Evolutionary conservation across 2,888 invertebrate genomes (phyloP), one percentile per base, ranked within the genome.

Genomic region (Lithodes maja): DNA sequence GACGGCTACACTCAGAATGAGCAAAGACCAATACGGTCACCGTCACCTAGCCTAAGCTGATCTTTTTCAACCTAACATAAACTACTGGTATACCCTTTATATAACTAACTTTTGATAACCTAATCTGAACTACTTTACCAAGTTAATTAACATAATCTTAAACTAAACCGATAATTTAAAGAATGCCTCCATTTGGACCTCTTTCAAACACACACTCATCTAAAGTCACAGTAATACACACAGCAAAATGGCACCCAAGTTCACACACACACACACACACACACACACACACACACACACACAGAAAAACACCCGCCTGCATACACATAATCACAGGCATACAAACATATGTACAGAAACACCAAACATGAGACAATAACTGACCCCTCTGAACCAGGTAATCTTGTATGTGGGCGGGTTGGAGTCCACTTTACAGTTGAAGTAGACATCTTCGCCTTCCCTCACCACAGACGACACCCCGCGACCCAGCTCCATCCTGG

Each of bases 341-440:
- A 2, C 15, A 61, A 55, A 61, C 12, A 1, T 9, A 17, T 61
- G 7, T 9, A 61, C 55, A n/a, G 17, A 61, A 17, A 33, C 17
- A 33, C 15, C 1, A 15, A 7, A 5, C 17, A 49, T 9, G 49
- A 3, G 9, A 61, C 50, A 61, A 7, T 17, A 17, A 83, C 83
- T 83, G 55, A 86, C 86, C 50, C 77, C 69, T 3, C 75, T 53
- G 49, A 55, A 80, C 86, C 86, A 86, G 12, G 80, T 53, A 33
- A 81, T 80, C 75, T 79, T 80, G 75, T 86, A 86, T 17, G 80
- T 86, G 2, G 86, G 86, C 1, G 86, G 86, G 61, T 86, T 86
- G 54, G 86, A 79, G 49, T 86, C 86, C 33, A 86, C 86, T 53
- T 80, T 79, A 54, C 86, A 86, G 71, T 86, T 78, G 81, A 86